phyloP scores from a whole-genome alignment of 2,888 invertebrate genomes.

The Lycophotia porphyrea region DNA sequence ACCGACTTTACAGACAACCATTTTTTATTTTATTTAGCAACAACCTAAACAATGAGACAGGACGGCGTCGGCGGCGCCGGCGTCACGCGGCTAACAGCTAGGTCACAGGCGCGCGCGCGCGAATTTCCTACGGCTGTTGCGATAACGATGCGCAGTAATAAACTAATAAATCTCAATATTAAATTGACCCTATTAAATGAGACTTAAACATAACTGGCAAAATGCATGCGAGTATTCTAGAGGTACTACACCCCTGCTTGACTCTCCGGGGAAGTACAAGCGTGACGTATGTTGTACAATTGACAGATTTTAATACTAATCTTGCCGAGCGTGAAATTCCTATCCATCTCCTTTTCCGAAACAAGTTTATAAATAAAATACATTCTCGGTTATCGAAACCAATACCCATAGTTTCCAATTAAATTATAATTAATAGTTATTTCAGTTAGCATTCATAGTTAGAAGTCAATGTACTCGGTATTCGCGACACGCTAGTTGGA shows the following conservation, averaged over 20 bases:
- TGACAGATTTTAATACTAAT: not conserved
- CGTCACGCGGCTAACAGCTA: too few relatives aligned
- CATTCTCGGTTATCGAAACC: constrained; percentile 16
- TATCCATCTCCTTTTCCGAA: not conserved
- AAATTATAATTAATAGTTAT: constrained; percentile 36
- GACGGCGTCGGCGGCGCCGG: too few relatives aligned
- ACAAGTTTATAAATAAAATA: constrained; percentile 7
- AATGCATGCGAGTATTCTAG: too few relatives aligned
- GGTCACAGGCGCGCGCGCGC: too few relatives aligned
- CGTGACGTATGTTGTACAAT: not conserved
- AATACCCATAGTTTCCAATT: constrained; percentile 39
- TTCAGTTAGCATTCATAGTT: constrained; percentile 38
- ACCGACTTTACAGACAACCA: too few relatives aligned
- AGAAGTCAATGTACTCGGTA: constrained; percentile 53
- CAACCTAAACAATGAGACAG: too few relatives aligned
- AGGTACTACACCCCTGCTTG: not conserved
- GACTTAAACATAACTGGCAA: too few relatives aligned
- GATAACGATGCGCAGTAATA: not conserved
- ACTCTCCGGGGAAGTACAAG: too few relatives aligned
- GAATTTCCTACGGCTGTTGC: not conserved
- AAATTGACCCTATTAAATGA: too few relatives aligned
- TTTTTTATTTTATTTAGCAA: too few relatives aligned
- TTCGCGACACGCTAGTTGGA: constrained; percentile 51
- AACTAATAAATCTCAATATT: not conserved
- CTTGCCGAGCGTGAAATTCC: not conserved